A percentile compares a stretch with the other conserved stretches of the same genome.
phyloP scores from a whole-genome alignment of 2,888 invertebrate species.

The Lycophotia porphyrea region DNA sequence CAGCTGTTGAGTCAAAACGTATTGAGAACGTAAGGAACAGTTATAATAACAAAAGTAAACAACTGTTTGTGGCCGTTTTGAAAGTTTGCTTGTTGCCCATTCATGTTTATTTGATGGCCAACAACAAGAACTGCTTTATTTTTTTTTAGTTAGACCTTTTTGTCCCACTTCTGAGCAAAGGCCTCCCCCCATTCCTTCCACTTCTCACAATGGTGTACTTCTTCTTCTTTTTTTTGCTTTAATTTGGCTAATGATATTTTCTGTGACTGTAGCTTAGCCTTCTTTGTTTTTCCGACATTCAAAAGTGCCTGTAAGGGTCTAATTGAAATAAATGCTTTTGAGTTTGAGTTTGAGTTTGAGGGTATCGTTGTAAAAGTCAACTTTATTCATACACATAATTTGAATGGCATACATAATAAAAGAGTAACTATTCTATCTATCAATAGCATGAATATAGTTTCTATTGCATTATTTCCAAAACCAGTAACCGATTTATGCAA shows the following conservation, averaged over 20 bases:
- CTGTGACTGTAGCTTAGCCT: too few relatives aligned
- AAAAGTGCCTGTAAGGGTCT: too few relatives aligned
- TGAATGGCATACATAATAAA: background rate
- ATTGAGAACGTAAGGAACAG: constrained; percentile 2
- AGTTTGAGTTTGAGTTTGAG: too few relatives aligned
- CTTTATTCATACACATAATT: background rate
- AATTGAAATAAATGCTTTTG: too few relatives aligned
- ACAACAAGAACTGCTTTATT: background rate
- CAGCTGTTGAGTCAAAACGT: background rate
- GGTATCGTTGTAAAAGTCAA: background rate
- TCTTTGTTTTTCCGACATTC: too few relatives aligned
- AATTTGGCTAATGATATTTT: background rate
- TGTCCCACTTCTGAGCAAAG: too few relatives aligned
- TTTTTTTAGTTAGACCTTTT: too few relatives aligned
- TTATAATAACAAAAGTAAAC: background rate
- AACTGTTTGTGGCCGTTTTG: background rate
- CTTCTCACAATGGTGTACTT: too few relatives aligned
- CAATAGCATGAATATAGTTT: background rate
- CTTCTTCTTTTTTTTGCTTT: too few relatives aligned
- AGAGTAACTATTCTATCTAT: background rate
- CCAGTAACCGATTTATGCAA: background rate
- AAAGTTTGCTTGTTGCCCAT: background rate
- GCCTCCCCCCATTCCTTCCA: too few relatives aligned
- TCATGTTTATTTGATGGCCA: background rate
- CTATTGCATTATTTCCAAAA: background rate